Evolutionary conservation across 1,140 invertebrate genomes (phyloP), one percentile per base, ranked within the genome.

Genomic region (Lasaia peninsularis): DNA sequence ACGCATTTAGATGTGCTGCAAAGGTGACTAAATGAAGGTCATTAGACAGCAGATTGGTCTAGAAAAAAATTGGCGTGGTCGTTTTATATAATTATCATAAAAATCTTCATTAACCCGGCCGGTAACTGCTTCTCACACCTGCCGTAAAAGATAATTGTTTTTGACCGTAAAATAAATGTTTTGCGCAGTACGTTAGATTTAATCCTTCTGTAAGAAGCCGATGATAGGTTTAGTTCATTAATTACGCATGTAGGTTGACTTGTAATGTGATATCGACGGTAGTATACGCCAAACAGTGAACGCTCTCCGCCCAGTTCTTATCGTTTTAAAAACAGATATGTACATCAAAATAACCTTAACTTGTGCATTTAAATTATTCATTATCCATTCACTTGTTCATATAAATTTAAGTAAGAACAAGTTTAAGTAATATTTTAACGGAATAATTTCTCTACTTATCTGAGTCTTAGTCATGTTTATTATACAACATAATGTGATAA

Each of bases 11-110:
- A 35, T 52, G 55, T 52, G 32, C 60, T 61, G 37, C 62, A 56
- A 50, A 71, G 58, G 62, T 58, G 55, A 69, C 37, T 57, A 64
- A 67, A 80, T 72, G 80, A 85, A 86, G 82, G 82, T 86, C 85
- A 81, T 71, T 67, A 52, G 61, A 63, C 62, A 66, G 63, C 60
- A 68, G 65, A 70, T 77, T 67, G 55, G 67, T 72, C 60, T 69
- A 59, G 58, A 69, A 54, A 72, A 55, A 58, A 62, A 69, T 83
- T 84, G 80, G 82, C 77, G 81, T 86, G 80, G 79, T 78, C 70
- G 69, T 75, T 74, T 81, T 81, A 73, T 64, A 62, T 85, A 81
- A 79, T 83, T 86, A 81, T 73, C 67, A 74, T 79, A 81, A 80
- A 64, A 67, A 63, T 53, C 49, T 71, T 62, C 64, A 37, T 67